A percentile compares a stretch with the other conserved stretches of the same genome.
Conservation (phyloP, 2,113 vertebrate genomes). For the Ancistrus triradiatus region DNA sequence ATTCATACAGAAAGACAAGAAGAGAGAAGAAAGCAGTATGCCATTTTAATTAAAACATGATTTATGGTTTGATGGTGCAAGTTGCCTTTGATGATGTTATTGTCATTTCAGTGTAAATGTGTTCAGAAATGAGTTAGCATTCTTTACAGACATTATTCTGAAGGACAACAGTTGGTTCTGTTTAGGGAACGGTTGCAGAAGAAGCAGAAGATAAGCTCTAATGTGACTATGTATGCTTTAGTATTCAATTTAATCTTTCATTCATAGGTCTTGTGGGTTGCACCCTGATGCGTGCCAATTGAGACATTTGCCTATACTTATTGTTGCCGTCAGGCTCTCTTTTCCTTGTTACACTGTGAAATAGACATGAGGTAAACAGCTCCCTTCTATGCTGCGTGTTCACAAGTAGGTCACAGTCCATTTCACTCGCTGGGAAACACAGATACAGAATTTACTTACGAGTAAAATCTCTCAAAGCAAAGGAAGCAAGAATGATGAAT, state of each 20-base stretch:
- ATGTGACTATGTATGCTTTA: conserved; percentile 5
- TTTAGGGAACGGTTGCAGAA: conserved; percentile 46
- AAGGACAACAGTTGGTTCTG: conserved; percentile 54
- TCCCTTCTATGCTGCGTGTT: conserved; percentile 11
- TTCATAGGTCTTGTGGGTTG: conserved; percentile 7
- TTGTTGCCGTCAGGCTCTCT: conserved; percentile 8
- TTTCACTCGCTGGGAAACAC: conserved; percentile 15
- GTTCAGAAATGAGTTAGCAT: conserved; percentile 52
- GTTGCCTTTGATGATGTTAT: conserved; percentile 67
- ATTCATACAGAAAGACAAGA: conserved; percentile 55
- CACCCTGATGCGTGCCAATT: not conserved
- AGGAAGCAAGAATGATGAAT: not conserved
- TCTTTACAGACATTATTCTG: conserved; percentile 62
- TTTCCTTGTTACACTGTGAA: conserved; percentile 17
- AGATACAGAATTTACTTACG: conserved; percentile 25
- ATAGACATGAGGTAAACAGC: conserved; percentile 9
- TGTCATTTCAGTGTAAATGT: conserved; percentile 65
- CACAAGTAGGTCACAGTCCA: conserved; percentile 18
- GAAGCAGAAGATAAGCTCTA: conserved; percentile 37
- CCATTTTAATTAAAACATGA: conserved; percentile 71
- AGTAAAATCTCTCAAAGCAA: conserved; percentile 8
- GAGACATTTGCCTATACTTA: conserved; percentile 14
- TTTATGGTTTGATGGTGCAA: conserved; percentile 60
- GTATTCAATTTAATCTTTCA: conserved; percentile 10
- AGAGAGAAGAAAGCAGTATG: conserved; percentile 58